These are phyloP conservation scores for Leucophenga montana DNA, from an alignment of 2,888 invertebrate species.

Conservation along the genomic window DNA sequence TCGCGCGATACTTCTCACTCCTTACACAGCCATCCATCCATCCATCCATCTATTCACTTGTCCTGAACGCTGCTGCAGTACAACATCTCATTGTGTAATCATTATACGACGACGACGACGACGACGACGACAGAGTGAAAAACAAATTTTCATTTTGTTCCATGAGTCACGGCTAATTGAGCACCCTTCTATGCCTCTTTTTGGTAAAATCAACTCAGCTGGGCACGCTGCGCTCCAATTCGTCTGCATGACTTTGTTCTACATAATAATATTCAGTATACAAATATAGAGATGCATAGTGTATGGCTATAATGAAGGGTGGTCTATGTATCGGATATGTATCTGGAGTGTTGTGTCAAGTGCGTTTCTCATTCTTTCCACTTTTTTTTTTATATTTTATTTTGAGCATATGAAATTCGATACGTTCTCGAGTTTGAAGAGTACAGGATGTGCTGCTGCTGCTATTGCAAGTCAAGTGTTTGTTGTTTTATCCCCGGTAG, in stretches of 20 bases:
- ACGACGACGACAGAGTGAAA: conserved; percentile 40
- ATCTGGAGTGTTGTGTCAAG: neutral
- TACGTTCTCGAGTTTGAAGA: conserved; percentile 51
- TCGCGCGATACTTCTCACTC: conserved; percentile 32
- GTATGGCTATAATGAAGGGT: conserved; percentile 9
- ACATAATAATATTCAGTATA: neutral
- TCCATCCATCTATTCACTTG: conserved; percentile 1
- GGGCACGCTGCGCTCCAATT: conserved; percentile 26
- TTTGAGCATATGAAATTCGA: conserved; percentile 54
- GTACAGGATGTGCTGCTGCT: conserved; percentile 6
- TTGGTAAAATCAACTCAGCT: no score
- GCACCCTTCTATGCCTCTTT: conserved; percentile 71
- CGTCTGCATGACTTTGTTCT: neutral
- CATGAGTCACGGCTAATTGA: conserved; percentile 72
- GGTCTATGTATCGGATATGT: conserved; percentile 4
- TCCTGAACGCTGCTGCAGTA: conserved; percentile 1
- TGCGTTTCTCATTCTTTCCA: conserved; percentile 21
- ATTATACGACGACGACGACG: conserved; percentile 59
- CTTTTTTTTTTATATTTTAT: neutral
- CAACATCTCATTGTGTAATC: conserved; percentile 68
- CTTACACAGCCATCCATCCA: no score
- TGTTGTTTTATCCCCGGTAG: conserved; percentile 55
- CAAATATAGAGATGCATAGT: neutral
- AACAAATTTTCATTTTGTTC: conserved; percentile 51
- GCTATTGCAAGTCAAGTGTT: conserved; percentile 62